A percentile compares a stretch with the other conserved stretches of the same genome.
Conservation (phyloP, 2,113 vertebrate genomes). For the Salvelinus alpinus region DNA sequence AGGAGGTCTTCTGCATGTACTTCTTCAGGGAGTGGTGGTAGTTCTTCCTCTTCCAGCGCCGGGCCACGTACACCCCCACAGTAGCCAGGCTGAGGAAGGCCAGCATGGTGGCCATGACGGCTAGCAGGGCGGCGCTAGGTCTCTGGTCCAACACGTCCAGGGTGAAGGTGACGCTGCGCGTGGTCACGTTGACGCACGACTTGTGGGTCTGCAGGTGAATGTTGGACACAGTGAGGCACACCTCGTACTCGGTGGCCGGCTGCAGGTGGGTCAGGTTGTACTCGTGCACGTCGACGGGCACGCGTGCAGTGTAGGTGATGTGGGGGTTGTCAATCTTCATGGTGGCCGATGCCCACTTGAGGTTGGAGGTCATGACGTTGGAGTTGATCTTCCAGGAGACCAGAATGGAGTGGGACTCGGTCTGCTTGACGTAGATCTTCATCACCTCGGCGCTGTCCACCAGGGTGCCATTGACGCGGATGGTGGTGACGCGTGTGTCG, state of each 20-base stretch:
- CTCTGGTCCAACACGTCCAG: constrained; percentile 88
- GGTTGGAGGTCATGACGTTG: no score
- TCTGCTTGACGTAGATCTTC: no score
- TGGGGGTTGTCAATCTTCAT: constrained; percentile 98
- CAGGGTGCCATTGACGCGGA: no score
- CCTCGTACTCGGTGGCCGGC: constrained; percentile 92
- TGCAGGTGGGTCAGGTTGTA: constrained; percentile 97
- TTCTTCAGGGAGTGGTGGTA: no score
- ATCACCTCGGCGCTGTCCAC: no score
- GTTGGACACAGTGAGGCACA: constrained; percentile 92
- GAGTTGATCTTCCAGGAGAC: no score
- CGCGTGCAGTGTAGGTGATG: constrained; percentile 93
- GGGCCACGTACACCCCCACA: constrained; percentile 82
- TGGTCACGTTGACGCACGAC: constrained; percentile 97
- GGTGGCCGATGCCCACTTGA: no score
- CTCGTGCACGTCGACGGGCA: constrained; percentile 94
- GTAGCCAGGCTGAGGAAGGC: constrained; percentile 90
- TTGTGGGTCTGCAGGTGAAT: constrained; percentile 91
- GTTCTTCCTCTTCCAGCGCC: constrained; percentile 78
- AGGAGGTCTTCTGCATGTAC: no score
- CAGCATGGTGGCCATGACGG: constrained; percentile 90
- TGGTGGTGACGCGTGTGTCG: no score
- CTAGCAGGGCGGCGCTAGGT: constrained; percentile 87
- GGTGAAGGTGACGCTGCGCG: constrained; percentile 82
- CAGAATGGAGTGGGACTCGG: no score